phyloP scores from a whole-genome alignment of 2,888 invertebrate genomes.

The Ennomos fuscantarius region DNA sequence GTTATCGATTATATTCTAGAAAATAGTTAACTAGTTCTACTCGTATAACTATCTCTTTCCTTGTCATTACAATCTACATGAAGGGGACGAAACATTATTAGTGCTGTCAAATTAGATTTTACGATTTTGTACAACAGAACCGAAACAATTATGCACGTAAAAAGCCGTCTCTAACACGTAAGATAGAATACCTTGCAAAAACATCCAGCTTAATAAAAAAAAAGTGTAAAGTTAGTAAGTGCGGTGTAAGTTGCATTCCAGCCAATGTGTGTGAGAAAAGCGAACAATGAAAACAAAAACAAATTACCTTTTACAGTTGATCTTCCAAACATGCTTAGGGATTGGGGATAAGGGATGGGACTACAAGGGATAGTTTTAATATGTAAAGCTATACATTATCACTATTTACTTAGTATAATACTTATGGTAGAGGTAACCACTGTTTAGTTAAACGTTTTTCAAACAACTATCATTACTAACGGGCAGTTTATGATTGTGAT shows the following conservation, averaged over 20 bases:
- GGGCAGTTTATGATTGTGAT: neutral
- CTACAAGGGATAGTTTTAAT: conserved; percentile 52
- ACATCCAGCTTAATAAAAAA: no score
- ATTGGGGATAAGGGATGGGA: conserved; percentile 60
- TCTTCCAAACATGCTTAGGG: conserved; percentile 79
- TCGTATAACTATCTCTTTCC: no score
- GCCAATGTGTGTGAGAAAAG: conserved; percentile 20
- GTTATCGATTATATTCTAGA: no score
- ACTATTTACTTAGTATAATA: conserved; percentile 48
- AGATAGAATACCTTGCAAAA: no score
- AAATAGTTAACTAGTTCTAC: no score
- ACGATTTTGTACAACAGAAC: no score
- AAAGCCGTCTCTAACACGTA: no score
- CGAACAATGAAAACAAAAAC: conserved; percentile 59
- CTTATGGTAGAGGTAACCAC: conserved; percentile 56
- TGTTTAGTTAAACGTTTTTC: conserved; percentile 52
- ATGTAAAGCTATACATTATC: conserved; percentile 43
- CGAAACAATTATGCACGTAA: no score
- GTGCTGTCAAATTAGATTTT: no score
- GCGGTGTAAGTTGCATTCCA: conserved; percentile 15
- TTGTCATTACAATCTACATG: no score
- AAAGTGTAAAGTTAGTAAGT: neutral
- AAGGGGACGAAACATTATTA: no score
- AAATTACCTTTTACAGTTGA: conserved; percentile 74
- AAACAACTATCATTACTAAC: conserved; percentile 27